Percentiles rank a stretch among this genome's conserved stretches.
These are phyloP conservation scores for Cotesia typhae DNA, from an alignment of 1,140 invertebrate genomes.

Conservation along the genomic window DNA sequence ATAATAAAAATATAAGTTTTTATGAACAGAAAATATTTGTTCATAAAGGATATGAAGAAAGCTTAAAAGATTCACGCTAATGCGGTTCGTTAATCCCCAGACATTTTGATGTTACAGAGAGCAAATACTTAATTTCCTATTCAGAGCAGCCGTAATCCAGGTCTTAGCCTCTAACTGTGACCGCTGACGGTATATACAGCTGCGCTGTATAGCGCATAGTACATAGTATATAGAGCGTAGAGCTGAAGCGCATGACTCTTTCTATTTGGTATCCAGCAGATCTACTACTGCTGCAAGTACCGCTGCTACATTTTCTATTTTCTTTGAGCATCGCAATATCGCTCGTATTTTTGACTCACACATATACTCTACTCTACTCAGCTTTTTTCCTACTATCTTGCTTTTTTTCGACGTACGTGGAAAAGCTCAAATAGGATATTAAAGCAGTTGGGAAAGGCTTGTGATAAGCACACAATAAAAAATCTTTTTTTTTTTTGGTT, in stretches of 20 bases:
- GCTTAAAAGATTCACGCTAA: neutral
- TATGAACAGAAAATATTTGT: conserved; percentile 8
- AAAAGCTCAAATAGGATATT: conserved; percentile 12
- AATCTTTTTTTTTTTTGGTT: too few species aligned
- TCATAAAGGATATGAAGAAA: conserved; percentile 3
- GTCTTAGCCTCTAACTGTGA: conserved; percentile 10
- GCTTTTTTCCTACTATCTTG: conserved; percentile 2
- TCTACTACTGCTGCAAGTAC: too few species aligned
- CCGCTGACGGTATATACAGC: neutral
- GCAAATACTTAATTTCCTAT: conserved; percentile 18
- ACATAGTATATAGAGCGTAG: too few species aligned
- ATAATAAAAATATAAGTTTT: too few species aligned
- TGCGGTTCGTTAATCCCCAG: conserved; percentile 7
- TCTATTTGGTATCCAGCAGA: too few species aligned
- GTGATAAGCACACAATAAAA: conserved; percentile 4
- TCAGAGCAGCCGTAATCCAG: conserved; percentile 5
- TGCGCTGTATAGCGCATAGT: neutral
- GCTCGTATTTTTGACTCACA: neutral
- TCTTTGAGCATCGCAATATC: conserved; percentile 16
- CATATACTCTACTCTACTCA: neutral
- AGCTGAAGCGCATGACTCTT: conserved; percentile 5
- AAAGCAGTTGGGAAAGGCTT: neutral
- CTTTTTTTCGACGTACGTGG: conserved; percentile 3
- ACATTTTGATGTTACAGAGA: neutral
- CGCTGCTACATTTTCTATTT: neutral